Evolutionary conservation across 2,797 vertebrate species (phyloP).

Genomic region (Pseudochirops corinnae): DNA sequence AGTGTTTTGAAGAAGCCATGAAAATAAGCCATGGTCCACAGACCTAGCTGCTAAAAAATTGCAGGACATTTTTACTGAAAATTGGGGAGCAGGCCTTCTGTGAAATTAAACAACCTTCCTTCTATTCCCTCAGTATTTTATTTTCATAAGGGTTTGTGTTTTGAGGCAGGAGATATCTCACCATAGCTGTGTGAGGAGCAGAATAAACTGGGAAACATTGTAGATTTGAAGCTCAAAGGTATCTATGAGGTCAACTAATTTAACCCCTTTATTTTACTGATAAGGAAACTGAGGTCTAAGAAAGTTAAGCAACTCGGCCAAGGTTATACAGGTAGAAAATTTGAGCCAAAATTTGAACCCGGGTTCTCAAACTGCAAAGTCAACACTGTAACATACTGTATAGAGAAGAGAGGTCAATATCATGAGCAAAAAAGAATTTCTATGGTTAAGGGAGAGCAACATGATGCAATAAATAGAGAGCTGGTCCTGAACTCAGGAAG

Average conservation of each 20-base stretch:
- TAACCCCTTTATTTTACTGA: neutral
- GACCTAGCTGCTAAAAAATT: neutral
- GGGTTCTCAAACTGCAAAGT: neutral
- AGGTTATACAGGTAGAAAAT: neutral
- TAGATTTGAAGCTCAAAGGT: neutral
- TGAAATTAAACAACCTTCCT: neutral
- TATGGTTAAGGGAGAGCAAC: neutral
- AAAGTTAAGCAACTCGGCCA: neutral
- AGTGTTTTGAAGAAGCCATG: constrained; percentile 19
- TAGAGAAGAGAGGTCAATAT: neutral
- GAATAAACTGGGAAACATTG: neutral
- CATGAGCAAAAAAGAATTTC: neutral
- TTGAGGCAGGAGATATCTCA: neutral
- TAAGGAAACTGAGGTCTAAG: neutral
- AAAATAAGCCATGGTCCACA: neutral
- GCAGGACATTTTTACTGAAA: neutral
- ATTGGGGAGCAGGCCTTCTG: neutral
- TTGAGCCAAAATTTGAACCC: neutral
- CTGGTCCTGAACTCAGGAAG: neutral
- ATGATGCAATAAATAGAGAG: neutral
- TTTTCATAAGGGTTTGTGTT: constrained; percentile 13
- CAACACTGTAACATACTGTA: neutral
- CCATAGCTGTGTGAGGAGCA: neutral
- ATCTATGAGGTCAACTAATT: neutral
- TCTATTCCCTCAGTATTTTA: constrained; percentile 1